These are phyloP conservation scores for Trachymyrmex septentrionalis DNA, from an alignment of 1,140 invertebrate species.

Conservation along the genomic window DNA sequence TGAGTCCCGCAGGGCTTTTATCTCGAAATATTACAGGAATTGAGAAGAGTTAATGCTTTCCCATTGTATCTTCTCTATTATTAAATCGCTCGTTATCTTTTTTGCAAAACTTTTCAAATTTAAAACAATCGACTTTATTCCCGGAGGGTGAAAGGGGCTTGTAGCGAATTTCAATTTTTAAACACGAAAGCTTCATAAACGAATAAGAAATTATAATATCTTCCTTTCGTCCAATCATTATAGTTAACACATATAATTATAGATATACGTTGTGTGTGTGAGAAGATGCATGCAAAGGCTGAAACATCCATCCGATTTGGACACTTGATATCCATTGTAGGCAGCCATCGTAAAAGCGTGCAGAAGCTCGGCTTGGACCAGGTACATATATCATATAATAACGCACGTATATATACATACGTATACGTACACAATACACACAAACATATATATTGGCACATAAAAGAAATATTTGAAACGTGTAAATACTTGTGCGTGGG, in stretches of 20 bases:
- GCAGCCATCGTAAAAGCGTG: conserved; percentile 83
- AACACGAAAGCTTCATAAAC: too few species aligned
- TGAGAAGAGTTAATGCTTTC: not conserved
- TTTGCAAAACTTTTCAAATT: conserved; percentile 22
- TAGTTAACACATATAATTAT: not conserved
- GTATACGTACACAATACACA: conserved; percentile 10
- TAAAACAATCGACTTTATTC: conserved; percentile 8
- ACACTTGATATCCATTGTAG: conserved; percentile 59
- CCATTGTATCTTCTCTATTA: conserved; percentile 10
- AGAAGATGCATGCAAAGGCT: conserved; percentile 67
- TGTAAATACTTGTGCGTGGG: conserved; percentile 22
- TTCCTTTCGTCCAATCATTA: not conserved
- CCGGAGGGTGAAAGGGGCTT: not conserved
- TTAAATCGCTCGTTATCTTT: conserved; percentile 21
- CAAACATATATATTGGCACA: not conserved
- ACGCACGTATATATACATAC: conserved; percentile 10
- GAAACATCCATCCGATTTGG: conserved; percentile 67
- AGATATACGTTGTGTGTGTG: conserved; percentile 5
- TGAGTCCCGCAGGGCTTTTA: conserved; percentile 16
- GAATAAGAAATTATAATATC: not conserved
- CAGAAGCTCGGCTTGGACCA: conserved; percentile 82
- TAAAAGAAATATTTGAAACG: conserved; percentile 23
- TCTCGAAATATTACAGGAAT: conserved; percentile 29
- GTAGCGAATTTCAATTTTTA: not conserved
- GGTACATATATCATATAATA: conserved; percentile 56